These are phyloP conservation scores for Mylabris sibirica DNA, from an alignment of 2,888 invertebrate genomes.

Conservation along the genomic window DNA sequence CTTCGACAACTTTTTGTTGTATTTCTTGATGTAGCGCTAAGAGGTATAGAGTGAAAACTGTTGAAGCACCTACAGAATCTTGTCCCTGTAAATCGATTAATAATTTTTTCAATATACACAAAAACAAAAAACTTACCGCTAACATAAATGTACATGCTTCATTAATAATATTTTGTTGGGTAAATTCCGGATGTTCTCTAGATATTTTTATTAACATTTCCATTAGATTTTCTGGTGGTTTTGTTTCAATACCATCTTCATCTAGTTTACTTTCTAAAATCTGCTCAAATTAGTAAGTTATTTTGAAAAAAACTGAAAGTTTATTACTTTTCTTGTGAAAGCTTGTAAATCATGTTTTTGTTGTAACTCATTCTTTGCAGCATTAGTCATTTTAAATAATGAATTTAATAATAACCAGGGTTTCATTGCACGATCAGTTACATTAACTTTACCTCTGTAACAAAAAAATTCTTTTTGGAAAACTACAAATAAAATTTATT, in stretches of 20 bases:
- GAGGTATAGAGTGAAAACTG: constrained; percentile 66
- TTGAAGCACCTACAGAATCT: constrained; percentile 68
- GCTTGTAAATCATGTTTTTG: constrained; percentile 63
- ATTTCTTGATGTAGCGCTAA: constrained; percentile 65
- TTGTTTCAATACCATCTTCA: neutral
- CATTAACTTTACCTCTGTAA: constrained; percentile 64
- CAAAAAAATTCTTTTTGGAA: too few relatives aligned
- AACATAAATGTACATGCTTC: constrained; percentile 71
- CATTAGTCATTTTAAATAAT: constrained; percentile 64
- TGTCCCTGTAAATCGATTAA: constrained; percentile 62
- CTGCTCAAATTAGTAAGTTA: constrained; percentile 19
- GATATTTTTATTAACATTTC: constrained; percentile 66
- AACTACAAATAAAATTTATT: too few relatives aligned
- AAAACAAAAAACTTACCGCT: constrained; percentile 57
- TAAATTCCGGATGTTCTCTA: constrained; percentile 61
- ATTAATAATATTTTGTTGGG: constrained; percentile 67
- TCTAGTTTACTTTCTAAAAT: constrained; percentile 30
- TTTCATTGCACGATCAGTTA: constrained; percentile 62
- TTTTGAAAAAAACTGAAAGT: constrained; percentile 19
- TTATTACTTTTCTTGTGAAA: constrained; percentile 60
- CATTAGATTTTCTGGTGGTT: constrained; percentile 53
- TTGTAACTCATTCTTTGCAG: constrained; percentile 62
- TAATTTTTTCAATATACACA: neutral
- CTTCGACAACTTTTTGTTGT: constrained; percentile 63
- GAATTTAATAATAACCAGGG: constrained; percentile 68